Evolutionary conservation across 2,888 invertebrate species (phyloP).

Genomic region (Kuschelorhynchus macadamiae): DNA sequence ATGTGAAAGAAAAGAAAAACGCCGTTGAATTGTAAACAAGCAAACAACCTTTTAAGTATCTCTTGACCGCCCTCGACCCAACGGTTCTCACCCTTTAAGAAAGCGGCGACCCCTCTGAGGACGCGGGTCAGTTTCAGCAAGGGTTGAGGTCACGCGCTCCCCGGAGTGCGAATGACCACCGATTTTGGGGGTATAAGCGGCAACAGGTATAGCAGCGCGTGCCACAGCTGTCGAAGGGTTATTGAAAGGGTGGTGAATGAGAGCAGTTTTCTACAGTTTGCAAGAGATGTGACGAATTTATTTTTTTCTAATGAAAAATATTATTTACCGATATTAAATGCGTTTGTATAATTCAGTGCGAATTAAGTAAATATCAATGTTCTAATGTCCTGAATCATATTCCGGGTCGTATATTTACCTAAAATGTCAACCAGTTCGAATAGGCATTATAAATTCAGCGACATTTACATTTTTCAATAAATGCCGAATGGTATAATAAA

Average conservation of each 20-base stretch:
- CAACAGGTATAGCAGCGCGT: constrained; percentile 41
- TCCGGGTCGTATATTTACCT: no score
- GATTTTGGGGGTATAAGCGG: constrained; percentile 17
- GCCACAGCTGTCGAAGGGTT: constrained; percentile 36
- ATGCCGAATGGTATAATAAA: constrained; percentile 23
- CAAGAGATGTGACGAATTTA: neutral
- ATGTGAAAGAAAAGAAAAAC: no score
- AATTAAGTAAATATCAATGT: no score
- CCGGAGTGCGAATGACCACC: constrained; percentile 39
- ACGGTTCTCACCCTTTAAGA: constrained; percentile 35
- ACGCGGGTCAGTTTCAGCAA: constrained; percentile 37
- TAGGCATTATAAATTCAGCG: constrained; percentile 12
- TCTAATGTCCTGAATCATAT: no score
- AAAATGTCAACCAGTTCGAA: constrained; percentile 14
- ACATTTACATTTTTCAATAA: constrained; percentile 31
- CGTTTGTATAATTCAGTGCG: no score
- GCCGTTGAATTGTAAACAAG: no score
- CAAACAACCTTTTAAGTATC: constrained; percentile 14
- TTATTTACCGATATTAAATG: no score
- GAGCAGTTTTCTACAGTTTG: neutral
- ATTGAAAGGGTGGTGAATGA: constrained; percentile 24
- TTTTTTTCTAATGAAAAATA: no score
- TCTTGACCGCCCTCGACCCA: constrained; percentile 18
- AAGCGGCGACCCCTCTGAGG: constrained; percentile 17
- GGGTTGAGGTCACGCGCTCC: constrained; percentile 48